Percentiles rank a stretch among this genome's conserved stretches.
phyloP scores from a whole-genome alignment of 2,113 vertebrate genomes.

The Gobiocypris rarus region DNA sequence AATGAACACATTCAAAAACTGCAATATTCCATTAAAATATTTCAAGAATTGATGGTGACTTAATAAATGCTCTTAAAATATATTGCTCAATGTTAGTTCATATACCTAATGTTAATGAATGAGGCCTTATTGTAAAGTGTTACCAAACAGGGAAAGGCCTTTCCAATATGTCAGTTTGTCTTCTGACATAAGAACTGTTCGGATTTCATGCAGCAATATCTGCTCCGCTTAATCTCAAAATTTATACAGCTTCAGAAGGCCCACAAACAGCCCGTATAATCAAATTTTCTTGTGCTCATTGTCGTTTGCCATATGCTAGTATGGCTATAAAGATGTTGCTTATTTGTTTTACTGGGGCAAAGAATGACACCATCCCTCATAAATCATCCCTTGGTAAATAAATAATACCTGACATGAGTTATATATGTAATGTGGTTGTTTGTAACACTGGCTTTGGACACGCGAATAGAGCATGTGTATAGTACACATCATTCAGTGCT shows the following conservation, averaged over 20 bases:
- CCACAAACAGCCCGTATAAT: neutral
- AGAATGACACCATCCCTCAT: neutral
- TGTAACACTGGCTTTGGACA: slow-evolving; percentile 24
- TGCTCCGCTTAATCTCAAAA: neutral
- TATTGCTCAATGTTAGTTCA: neutral
- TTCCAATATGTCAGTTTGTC: neutral
- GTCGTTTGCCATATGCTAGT: slow-evolving; percentile 11
- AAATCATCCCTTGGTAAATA: slow-evolving; percentile 1
- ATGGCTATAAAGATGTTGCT: slow-evolving; percentile 14
- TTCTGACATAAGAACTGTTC: neutral
- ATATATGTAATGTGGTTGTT: slow-evolving; percentile 3
- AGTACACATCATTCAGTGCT: slow-evolving; percentile 3
- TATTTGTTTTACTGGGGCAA: neutral
- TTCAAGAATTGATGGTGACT: too few relatives aligned
- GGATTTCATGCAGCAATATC: neutral
- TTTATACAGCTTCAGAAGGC: neutral
- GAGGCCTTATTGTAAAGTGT: slow-evolving; percentile 2
- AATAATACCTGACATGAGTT: slow-evolving; percentile 4
- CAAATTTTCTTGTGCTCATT: slow-evolving; percentile 26
- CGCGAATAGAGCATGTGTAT: neutral
- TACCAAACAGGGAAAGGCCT: neutral
- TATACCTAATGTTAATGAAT: neutral
- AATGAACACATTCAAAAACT: too few relatives aligned
- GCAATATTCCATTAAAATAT: too few relatives aligned
- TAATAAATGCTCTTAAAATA: neutral